Percentiles rank a stretch among this genome's conserved stretches.
Conservation (phyloP, 92 coral and sea anemone genomes). For the Scolanthus callimorphus region DNA sequence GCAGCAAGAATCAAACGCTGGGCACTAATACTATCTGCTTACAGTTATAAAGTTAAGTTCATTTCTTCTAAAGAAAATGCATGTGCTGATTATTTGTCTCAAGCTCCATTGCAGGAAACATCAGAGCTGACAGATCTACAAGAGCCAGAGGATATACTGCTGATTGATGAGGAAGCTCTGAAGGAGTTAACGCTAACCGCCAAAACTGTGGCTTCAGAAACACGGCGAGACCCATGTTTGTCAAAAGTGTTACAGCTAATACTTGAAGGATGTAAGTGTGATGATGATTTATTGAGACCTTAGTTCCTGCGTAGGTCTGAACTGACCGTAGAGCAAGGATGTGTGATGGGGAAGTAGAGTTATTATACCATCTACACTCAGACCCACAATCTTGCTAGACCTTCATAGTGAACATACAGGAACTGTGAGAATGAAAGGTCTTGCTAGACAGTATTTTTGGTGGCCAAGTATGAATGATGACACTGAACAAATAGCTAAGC, state of each 20-base stretch:
- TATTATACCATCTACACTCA: conserved; percentile 32
- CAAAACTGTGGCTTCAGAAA: conserved; percentile 29
- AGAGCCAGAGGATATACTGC: conserved; percentile 17
- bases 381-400: conserved; percentile 43
- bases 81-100: conserved; percentile 34
- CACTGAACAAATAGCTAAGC: conserved; percentile 16
- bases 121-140: neutral
- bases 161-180: conserved; percentile 2
- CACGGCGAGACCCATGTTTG: conserved; percentile 20
- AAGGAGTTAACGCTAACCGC: conserved; percentile 20
- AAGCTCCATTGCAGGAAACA: conserved; percentile 23
- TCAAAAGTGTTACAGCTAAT: conserved; percentile 10
- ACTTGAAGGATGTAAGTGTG: conserved; percentile 14
- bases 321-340: conserved; percentile 63
- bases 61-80: conserved; percentile 32
- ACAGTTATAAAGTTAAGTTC: conserved; percentile 22
- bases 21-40: conserved; percentile 28
- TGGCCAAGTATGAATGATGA: conserved; percentile 41
- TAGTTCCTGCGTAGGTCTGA: conserved; percentile 46
- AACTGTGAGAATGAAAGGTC: conserved; percentile 38
- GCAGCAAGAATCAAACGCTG: conserved; percentile 36
- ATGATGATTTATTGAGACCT: conserved; percentile 50
- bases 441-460: conserved; percentile 40
- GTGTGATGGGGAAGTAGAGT: conserved; percentile 74
- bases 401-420: conserved; percentile 63